A percentile compares a stretch with the other conserved stretches of the same genome.
Evolutionary conservation across 2,113 vertebrate genomes (phyloP).

Genomic region (Fregetta grallaria): DNA sequence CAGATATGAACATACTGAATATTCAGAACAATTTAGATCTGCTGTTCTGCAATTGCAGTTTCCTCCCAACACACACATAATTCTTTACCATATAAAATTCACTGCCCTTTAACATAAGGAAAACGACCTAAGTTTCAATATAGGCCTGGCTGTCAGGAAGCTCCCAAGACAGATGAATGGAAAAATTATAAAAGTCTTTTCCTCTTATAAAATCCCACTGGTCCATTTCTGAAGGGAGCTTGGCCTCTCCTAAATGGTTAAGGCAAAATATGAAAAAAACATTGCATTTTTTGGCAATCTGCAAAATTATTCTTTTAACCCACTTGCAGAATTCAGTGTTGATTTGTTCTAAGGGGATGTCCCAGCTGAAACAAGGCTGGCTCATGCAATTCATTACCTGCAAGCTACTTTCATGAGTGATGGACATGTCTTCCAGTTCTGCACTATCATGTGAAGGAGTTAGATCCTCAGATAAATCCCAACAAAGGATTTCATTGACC

Average conservation of each 20-base stretch:
- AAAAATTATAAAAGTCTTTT: background rate
- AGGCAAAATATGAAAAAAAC: constrained; percentile 22
- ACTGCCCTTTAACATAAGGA: background rate
- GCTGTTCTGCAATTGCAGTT: constrained; percentile 13
- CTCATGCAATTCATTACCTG: background rate
- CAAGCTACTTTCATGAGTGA: background rate
- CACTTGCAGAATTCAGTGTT: background rate
- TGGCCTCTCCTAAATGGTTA: background rate
- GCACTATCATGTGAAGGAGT: constrained; percentile 20
- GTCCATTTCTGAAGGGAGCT: background rate
- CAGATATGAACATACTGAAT: background rate
- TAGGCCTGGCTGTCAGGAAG: background rate
- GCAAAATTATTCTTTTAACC: background rate
- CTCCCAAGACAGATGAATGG: background rate
- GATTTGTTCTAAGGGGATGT: background rate
- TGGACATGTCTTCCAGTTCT: constrained; percentile 1
- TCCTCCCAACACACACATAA: background rate
- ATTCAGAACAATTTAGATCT: background rate
- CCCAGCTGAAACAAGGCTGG: background rate
- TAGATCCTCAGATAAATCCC: constrained; percentile 43
- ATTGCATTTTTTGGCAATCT: background rate
- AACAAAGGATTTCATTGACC: constrained; percentile 65
- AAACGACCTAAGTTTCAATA: constrained; percentile 28
- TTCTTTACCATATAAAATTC: constrained; percentile 27
- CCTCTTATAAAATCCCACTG: background rate